phyloP scores from a whole-genome alignment of 2,888 invertebrate species.

The Scotopteryx bipunctaria region DNA sequence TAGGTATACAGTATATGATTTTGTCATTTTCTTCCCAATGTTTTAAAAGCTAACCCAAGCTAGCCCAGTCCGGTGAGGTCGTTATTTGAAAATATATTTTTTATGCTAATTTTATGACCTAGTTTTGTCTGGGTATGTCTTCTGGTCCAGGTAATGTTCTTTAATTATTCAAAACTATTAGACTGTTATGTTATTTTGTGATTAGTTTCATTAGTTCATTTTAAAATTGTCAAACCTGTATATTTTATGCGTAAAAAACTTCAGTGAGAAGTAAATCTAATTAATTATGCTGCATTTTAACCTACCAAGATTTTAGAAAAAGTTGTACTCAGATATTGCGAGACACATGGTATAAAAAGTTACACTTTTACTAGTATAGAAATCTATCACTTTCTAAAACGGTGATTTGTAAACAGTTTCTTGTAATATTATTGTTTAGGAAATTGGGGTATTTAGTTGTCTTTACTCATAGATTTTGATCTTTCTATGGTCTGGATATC shows the following conservation, averaged over 20 bases:
- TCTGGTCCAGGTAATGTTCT: too few relatives aligned
- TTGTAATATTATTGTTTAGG: slow-evolving; percentile 4
- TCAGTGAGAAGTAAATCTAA: slow-evolving; percentile 3
- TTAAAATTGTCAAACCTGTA: background rate
- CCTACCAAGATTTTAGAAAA: slow-evolving; percentile 4
- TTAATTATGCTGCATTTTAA: slow-evolving; percentile 2
- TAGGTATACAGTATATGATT: too few relatives aligned
- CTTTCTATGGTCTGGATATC: background rate
- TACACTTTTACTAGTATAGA: too few relatives aligned
- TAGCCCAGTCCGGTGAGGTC: too few relatives aligned
- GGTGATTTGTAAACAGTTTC: slow-evolving; percentile 30
- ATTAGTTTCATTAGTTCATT: too few relatives aligned
- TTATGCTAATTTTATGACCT: too few relatives aligned
- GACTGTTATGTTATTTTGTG: slow-evolving; percentile 13
- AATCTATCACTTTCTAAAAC: slow-evolving; percentile 31
- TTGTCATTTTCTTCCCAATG: too few relatives aligned
- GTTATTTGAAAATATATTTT: too few relatives aligned
- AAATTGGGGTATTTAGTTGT: background rate
- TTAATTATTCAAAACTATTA: too few relatives aligned
- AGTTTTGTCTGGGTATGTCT: too few relatives aligned
- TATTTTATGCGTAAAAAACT: background rate
- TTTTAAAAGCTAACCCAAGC: too few relatives aligned
- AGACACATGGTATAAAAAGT: too few relatives aligned
- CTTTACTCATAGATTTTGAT: background rate
- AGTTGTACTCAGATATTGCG: background rate